phyloP scores from a whole-genome alignment of 2,888 invertebrate species.

The Folsomia candida region DNA sequence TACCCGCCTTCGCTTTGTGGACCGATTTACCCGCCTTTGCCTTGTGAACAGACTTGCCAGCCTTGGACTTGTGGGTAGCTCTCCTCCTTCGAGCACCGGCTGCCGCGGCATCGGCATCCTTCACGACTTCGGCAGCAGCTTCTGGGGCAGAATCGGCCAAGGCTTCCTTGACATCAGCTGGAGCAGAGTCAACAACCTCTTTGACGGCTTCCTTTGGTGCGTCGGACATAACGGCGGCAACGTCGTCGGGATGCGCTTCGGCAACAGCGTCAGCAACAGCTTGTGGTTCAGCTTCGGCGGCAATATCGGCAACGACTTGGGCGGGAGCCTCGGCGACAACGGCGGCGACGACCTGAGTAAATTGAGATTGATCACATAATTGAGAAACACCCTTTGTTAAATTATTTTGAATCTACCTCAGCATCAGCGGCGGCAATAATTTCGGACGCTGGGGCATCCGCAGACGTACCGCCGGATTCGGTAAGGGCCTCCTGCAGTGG shows the following conservation, averaged over 20 bases:
- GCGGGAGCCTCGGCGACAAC: background rate
- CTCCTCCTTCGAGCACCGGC: no score
- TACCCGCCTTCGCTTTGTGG: no score
- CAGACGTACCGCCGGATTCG: background rate
- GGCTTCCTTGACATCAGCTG: background rate
- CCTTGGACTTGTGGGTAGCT: no score
- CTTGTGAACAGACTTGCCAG: background rate
- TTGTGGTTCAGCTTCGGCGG: background rate
- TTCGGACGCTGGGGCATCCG: background rate
- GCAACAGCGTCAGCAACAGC: background rate
- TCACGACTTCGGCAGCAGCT: background rate
- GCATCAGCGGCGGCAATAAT: background rate
- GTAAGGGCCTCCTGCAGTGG: background rate
- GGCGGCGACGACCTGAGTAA: background rate
- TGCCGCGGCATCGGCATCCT: background rate
- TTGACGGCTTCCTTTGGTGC: background rate
- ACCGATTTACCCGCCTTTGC: no score
- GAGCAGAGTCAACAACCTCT: background rate
- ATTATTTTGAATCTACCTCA: no score
- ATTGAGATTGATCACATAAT: no score
- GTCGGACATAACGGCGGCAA: background rate
- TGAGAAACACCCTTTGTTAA: no score
- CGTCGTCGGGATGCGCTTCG: background rate
- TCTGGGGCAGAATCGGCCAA: background rate
- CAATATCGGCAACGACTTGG: background rate